Evolutionary conservation across 2,113 vertebrate genomes (phyloP), one percentile per base, ranked within the genome.

Genomic region (Scomber japonicus): DNA sequence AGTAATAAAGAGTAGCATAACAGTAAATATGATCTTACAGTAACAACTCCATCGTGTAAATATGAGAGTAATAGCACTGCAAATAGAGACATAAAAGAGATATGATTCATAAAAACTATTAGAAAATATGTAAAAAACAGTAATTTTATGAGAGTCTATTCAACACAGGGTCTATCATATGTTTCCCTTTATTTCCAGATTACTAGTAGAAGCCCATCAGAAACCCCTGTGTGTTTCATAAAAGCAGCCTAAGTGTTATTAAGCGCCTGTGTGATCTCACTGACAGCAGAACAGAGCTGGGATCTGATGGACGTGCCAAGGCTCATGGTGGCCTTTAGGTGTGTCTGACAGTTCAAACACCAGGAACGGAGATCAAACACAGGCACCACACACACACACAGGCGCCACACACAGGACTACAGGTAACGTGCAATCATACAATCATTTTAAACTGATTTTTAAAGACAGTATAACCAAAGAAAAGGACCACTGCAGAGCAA

Each of bases 251-350:
- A 24, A 67, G 45, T 62, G 64, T 14, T 51, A 27, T 40, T 60
- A 61, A 71, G 4, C 31, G 45, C 21, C 71, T 30, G 75, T 84
- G 82, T 79, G 80, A 84, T 81, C 75, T 73, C 16, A 4, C 8
- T 70, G 74, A 65, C 66, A 71, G 78, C 63, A 69, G 82, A 84
- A 87, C 78, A 83, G 80, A 71, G 72, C 21, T 12, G 1, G 2
- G 15, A 24, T 71, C 24, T 78, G 75, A 67, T 4, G 55, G 75
- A 73, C 82, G 72, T 21, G 76, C 72, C 70, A 10, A 70, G 61
- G 72, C 50, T 76, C 69, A 21, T 57, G 82, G 51, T 82, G 82
- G 87, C 84, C 88, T 90, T 91, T 87, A 83, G 71, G 63, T 82
- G 78, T 27, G 60, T 45, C 71, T 81, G 75, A 81, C 69, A 64